These are phyloP conservation scores for Menura novaehollandiae DNA, from an alignment of 2,113 vertebrate genomes.

Conservation along the genomic window DNA sequence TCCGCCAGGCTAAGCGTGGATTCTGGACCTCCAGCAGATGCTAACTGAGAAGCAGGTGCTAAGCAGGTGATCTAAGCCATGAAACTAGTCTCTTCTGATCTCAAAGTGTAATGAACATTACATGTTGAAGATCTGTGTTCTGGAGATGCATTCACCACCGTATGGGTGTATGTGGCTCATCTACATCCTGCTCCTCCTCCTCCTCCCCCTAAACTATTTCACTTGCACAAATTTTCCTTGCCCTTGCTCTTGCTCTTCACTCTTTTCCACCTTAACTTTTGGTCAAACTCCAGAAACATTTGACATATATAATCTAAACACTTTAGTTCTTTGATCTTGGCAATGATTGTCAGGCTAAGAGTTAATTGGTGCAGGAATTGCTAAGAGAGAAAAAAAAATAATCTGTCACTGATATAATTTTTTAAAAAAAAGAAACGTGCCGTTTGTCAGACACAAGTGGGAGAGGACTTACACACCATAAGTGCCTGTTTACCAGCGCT, in stretches of 20 bases:
- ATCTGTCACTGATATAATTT: neutral
- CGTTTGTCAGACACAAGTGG: neutral
- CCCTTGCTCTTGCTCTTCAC: neutral
- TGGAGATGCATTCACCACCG: neutral
- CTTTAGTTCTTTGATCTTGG: neutral
- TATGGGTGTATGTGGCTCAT: rapidly evolving
- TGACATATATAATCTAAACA: neutral
- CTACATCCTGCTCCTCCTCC: neutral
- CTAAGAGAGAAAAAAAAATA: neutral
- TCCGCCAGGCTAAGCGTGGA: neutral
- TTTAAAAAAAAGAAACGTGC: neutral
- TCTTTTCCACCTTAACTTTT: neutral
- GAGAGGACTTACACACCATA: neutral
- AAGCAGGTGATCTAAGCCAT: neutral
- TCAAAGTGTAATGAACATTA: neutral
- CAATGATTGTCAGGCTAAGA: neutral
- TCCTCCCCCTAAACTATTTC: neutral
- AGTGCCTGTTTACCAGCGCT: neutral
- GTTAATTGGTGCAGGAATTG: neutral
- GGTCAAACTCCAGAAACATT: neutral
- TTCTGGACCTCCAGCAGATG: neutral
- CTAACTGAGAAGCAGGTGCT: neutral
- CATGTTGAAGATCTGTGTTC: neutral
- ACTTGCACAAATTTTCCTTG: neutral
- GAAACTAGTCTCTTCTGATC: neutral